phyloP scores from a whole-genome alignment of 2,797 vertebrate species.

The Austrolebias charrua region DNA sequence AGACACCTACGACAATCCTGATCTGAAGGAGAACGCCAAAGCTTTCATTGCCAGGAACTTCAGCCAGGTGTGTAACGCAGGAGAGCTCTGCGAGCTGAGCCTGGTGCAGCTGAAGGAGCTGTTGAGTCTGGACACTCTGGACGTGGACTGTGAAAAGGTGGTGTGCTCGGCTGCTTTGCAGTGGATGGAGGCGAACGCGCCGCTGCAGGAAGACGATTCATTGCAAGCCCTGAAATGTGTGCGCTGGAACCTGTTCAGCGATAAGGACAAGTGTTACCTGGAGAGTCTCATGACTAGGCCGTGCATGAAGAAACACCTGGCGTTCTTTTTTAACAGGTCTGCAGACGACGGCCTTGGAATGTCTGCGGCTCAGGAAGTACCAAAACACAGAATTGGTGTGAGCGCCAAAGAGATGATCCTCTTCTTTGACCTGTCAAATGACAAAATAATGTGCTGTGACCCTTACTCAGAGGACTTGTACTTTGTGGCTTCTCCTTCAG shows the following conservation, averaged over 20 bases:
- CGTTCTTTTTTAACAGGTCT: conserved; percentile 70
- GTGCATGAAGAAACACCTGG: too few relatives aligned
- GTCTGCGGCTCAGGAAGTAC: conserved; percentile 56
- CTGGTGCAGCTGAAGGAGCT: conserved; percentile 80
- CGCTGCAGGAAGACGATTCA: conserved; percentile 69
- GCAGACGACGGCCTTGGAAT: conserved; percentile 59
- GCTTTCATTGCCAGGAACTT: conserved; percentile 86
- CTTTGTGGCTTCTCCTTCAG: conserved; percentile 84
- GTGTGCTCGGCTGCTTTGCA: conserved; percentile 83
- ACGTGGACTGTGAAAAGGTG: conserved; percentile 82
- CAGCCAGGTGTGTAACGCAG: conserved; percentile 70
- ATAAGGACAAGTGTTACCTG: conserved; percentile 81
- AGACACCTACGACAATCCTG: conserved; percentile 84
- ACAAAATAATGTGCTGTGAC: conserved; percentile 87
- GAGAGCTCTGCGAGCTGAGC: conserved; percentile 82
- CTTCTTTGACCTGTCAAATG: conserved; percentile 86
- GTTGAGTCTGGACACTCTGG: conserved; percentile 80
- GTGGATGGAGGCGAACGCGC: conserved; percentile 82
- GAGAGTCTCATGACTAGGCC: conserved; percentile 76
- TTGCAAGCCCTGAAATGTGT: conserved; percentile 82
- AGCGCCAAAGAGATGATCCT: conserved; percentile 88
- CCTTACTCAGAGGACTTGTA: conserved; percentile 85
- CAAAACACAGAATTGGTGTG: conserved; percentile 82
- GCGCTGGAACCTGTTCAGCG: conserved; percentile 82
- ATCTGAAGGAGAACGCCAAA: conserved; percentile 79